phyloP scores from a whole-genome alignment of 2,113 vertebrate species.

The Anas platyrhynchos region DNA sequence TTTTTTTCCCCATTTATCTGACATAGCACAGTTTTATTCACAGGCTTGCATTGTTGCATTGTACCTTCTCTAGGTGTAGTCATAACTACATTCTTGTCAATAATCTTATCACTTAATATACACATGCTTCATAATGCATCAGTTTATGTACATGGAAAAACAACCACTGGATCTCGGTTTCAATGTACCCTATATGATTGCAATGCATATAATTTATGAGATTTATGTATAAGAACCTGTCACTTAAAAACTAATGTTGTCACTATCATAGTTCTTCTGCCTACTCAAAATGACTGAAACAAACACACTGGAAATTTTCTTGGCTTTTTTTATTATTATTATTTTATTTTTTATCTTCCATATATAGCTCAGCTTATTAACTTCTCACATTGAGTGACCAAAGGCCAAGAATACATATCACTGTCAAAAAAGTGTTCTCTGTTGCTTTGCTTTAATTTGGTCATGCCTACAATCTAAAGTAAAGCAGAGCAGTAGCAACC shows the following conservation, averaged over 20 bases:
- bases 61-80: not conserved
- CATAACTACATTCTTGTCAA: not conserved
- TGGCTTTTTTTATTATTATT: not conserved
- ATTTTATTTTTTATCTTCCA: not conserved
- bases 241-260: not conserved
- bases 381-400: not conserved
- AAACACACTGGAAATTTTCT: not conserved
- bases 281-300: not conserved
- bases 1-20: not conserved
- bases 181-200: not conserved
- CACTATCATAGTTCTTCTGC: not conserved
- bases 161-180: not conserved
- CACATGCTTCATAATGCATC: not conserved
- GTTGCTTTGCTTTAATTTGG: not conserved
- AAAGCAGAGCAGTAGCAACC: not conserved
- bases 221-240: not conserved
- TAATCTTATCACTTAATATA: not conserved
- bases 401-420: not conserved
- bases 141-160: not conserved
- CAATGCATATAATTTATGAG: not conserved
- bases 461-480: not conserved
- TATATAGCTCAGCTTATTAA: not conserved
- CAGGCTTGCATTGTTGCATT: not conserved
- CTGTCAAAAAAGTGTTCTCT: not conserved
- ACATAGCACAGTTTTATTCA: not conserved